phyloP scores from a whole-genome alignment of 2,113 vertebrate genomes.

The Numida meleagris region DNA sequence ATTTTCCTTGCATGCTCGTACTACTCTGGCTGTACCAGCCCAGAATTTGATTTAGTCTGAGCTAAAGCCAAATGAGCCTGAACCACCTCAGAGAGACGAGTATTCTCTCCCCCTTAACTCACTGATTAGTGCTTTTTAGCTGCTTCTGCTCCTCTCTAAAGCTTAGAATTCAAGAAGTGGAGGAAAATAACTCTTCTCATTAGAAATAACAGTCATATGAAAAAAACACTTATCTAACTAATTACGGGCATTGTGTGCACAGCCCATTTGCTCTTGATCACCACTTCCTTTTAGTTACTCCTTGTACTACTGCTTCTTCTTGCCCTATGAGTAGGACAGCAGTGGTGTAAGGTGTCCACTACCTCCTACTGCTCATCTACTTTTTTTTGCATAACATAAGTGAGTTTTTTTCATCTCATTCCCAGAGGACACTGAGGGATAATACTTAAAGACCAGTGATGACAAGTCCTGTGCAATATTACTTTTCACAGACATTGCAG shows the following conservation, averaged over 20 bases:
- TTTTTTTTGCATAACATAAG: neutral
- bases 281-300: neutral
- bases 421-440: neutral
- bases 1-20: neutral
- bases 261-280: conserved; percentile 45
- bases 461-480: neutral
- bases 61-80: neutral
- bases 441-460: neutral
- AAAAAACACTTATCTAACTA: conserved; percentile 27
- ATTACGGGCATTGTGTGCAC: conserved; percentile 8
- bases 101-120: neutral
- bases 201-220: neutral
- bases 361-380: neutral
- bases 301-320: neutral
- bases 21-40: neutral
- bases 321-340: neutral
- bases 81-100: neutral
- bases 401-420: neutral
- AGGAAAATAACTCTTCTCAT: conserved; percentile 17
- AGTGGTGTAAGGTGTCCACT: neutral
- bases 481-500: neutral
- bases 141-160: neutral
- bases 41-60: neutral
- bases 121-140: neutral
- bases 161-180: neutral